These are phyloP conservation scores for Canis aureus DNA, from an alignment of 2,113 vertebrate genomes.

Conservation along the genomic window DNA sequence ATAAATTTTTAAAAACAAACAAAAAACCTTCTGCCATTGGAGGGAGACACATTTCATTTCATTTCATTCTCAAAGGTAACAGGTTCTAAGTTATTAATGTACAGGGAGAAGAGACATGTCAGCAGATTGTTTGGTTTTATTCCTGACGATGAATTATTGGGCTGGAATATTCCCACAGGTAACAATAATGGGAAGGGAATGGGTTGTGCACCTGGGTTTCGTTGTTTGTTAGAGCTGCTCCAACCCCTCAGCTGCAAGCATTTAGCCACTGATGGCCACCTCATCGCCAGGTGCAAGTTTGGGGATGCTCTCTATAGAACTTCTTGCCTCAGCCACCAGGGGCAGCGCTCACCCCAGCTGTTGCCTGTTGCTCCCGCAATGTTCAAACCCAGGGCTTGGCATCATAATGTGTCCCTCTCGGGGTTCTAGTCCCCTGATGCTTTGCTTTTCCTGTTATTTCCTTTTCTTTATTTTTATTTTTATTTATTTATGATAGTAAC, in stretches of 20 bases:
- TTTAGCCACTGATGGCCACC: fast-evolving
- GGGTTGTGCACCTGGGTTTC: background rate
- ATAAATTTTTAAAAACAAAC: too few species aligned
- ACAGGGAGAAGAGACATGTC: background rate
- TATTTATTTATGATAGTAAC: too few species aligned
- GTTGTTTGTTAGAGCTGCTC: too few species aligned
- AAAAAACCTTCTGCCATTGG: background rate
- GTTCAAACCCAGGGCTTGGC: too few species aligned
- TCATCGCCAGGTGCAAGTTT: too few species aligned
- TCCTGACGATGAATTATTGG: background rate
- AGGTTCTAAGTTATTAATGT: background rate
- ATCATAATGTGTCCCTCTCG: fast-evolving
- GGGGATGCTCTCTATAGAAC: background rate
- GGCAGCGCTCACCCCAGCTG: background rate
- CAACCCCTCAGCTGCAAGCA: background rate
- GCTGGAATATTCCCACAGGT: background rate
- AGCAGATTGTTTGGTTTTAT: background rate
- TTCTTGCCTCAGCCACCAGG: slow-evolving; percentile 42
- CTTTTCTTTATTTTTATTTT: too few species aligned
- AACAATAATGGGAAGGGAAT: background rate
- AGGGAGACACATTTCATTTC: background rate
- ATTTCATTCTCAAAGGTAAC: background rate
- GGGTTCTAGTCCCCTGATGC: background rate
- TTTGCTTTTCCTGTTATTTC: background rate
- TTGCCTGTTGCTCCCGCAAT: background rate